Conservation (phyloP, 2,888 invertebrate genomes). For the Dicyrtoma fusca region DNA sequence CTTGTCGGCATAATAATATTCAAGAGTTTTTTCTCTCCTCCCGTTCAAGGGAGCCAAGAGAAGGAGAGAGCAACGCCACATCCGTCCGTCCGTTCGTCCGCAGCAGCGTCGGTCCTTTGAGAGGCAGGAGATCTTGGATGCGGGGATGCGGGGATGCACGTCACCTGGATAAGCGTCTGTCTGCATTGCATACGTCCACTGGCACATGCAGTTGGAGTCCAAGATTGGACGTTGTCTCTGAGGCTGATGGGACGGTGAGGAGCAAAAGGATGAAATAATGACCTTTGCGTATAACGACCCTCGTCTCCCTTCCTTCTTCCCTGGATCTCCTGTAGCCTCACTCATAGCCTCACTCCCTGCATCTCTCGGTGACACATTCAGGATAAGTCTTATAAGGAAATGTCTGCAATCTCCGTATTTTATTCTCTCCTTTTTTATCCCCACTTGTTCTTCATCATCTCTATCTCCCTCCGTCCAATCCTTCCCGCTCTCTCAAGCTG, state of each 20-base stretch:
- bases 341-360: neutral
- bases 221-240: too few species aligned
- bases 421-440: conserved; percentile 5
- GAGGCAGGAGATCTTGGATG: neutral
- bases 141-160: neutral
- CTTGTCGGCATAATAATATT: conserved; percentile 30
- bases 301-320: neutral
- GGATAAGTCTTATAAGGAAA: too few species aligned
- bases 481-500: neutral
- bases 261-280: conserved; percentile 9
- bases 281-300: conserved; percentile 23
- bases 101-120: conserved; percentile 29
- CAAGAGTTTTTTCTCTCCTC: conserved; percentile 8
- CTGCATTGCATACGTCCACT: too few species aligned
- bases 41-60: conserved; percentile 18
- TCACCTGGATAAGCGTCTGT: too few species aligned
- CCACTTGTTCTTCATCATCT: neutral
- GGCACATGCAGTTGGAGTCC: neutral
- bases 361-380: neutral
- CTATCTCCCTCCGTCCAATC: neutral
- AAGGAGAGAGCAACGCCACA: neutral
- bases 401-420: neutral
- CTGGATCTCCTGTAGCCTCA: neutral
- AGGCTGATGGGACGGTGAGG: neutral
- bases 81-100: neutral